Percentiles rank a stretch among this genome's conserved stretches.
phyloP scores from a whole-genome alignment of 2,797 vertebrate genomes.

The Tragopan temminckii region DNA sequence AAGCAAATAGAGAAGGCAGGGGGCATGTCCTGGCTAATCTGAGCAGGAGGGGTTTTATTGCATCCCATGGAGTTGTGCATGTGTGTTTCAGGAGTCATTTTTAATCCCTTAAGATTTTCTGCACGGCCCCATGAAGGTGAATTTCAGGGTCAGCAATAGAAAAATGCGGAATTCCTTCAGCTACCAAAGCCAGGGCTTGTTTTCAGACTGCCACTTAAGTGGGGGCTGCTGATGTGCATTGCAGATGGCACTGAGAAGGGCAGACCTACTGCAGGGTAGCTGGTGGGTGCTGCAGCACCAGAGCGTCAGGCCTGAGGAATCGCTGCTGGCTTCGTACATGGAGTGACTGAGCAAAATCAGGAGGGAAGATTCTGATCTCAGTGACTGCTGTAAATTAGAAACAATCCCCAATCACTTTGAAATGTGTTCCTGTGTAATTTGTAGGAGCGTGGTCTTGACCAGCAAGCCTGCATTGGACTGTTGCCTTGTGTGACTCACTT shows the following conservation, averaged over 20 bases:
- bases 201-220: neutral
- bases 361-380: neutral
- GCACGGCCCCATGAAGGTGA: neutral
- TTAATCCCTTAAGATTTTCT: neutral
- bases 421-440: neutral
- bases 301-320: neutral
- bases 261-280: neutral
- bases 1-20: neutral
- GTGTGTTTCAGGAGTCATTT: neutral
- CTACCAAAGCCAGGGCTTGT: neutral
- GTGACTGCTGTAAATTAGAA: neutral
- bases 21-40: neutral
- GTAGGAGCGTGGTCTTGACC: neutral
- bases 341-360: constrained; percentile 35
- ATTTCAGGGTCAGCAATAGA: neutral
- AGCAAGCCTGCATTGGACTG: neutral
- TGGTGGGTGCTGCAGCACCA: neutral
- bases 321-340: neutral
- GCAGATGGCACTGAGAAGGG: neutral
- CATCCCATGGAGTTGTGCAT: neutral
- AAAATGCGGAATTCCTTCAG: neutral
- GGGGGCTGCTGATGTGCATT: neutral
- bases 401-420: neutral
- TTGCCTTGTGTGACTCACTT: constrained; percentile 2
- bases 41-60: neutral